These are phyloP conservation scores for Hydropsyche betteni DNA, from an alignment of 2,888 invertebrate species.

Conservation along the genomic window DNA sequence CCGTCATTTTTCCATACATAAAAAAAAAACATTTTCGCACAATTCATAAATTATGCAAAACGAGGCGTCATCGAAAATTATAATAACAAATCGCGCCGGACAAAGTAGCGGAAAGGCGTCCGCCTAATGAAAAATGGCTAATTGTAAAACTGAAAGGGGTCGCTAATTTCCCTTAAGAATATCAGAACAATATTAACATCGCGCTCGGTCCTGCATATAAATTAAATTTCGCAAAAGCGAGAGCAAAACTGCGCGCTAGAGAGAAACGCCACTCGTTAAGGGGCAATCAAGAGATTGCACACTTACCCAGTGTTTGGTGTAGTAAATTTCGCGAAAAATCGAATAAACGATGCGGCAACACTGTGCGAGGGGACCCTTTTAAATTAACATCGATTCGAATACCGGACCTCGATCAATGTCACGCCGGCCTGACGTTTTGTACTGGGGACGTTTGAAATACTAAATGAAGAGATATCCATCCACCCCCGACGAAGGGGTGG, in stretches of 20 bases:
- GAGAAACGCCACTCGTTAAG: slow-evolving; percentile 12
- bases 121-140: slow-evolving; percentile 34
- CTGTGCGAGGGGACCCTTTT: slow-evolving; percentile 24
- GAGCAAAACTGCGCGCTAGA: not conserved
- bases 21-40: not conserved
- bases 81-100: not conserved
- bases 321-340: slow-evolving; percentile 37
- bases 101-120: too few relatives aligned
- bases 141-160: slow-evolving; percentile 42
- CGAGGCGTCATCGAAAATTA: not conserved
- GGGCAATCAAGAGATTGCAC: slow-evolving; percentile 36
- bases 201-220: slow-evolving; percentile 38
- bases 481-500: not conserved
- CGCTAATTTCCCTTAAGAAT: slow-evolving; percentile 43
- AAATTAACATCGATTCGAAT: slow-evolving; percentile 46
- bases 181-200: slow-evolving; percentile 39
- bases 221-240: slow-evolving; percentile 36
- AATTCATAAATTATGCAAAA: slow-evolving; percentile 2
- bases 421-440: slow-evolving; percentile 39
- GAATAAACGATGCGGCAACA: slow-evolving; percentile 19
- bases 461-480: slow-evolving; percentile 33
- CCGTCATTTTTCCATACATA: not conserved
- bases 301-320: not conserved
- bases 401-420: slow-evolving; percentile 45
- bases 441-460: slow-evolving; percentile 31